phyloP scores from a whole-genome alignment of 1,140 invertebrate species.

The Centruroides sculpturatus region DNA sequence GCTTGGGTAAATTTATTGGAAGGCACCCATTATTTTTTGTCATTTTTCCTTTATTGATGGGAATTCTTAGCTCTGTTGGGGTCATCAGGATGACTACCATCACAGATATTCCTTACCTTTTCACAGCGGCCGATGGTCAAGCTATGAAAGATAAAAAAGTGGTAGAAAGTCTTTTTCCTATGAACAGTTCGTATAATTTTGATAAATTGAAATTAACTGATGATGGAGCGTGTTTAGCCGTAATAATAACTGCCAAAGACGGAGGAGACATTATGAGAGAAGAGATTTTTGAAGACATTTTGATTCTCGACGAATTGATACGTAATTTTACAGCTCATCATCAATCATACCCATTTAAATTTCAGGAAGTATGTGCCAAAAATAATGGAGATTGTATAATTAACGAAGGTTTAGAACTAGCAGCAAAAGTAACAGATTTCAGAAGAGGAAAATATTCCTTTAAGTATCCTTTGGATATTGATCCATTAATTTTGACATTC shows the following conservation, averaged over 20 bases:
- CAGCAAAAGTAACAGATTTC: slow-evolving; percentile 60
- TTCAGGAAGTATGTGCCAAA: slow-evolving; percentile 62
- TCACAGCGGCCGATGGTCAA: slow-evolving; percentile 67
- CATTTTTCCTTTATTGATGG: slow-evolving; percentile 62
- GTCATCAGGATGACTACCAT: slow-evolving; percentile 70
- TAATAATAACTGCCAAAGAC: slow-evolving; percentile 69
- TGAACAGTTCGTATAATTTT: slow-evolving; percentile 13
- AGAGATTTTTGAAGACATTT: slow-evolving; percentile 60
- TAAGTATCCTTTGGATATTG: slow-evolving; percentile 74
- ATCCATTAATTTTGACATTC: slow-evolving; percentile 64
- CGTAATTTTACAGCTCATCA: slow-evolving; percentile 48
- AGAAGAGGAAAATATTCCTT: slow-evolving; percentile 53
- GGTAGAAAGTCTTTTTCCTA: slow-evolving; percentile 39
- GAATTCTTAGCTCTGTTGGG: slow-evolving; percentile 64
- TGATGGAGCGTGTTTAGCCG: slow-evolving; percentile 69
- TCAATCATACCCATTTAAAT: slow-evolving; percentile 25
- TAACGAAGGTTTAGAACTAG: slow-evolving; percentile 69
- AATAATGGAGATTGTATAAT: slow-evolving; percentile 65
- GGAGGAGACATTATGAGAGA: slow-evolving; percentile 57
- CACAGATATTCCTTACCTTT: slow-evolving; percentile 81
- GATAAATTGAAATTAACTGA: slow-evolving; percentile 46
- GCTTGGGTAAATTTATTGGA: slow-evolving; percentile 59
- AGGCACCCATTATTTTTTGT: slow-evolving; percentile 72
- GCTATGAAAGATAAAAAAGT: slow-evolving; percentile 52
- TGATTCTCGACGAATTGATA: slow-evolving; percentile 54